A percentile compares a stretch with the other conserved stretches of the same genome.
Conservation (phyloP, 1,140 invertebrate species). For the Lineus longissimus region DNA sequence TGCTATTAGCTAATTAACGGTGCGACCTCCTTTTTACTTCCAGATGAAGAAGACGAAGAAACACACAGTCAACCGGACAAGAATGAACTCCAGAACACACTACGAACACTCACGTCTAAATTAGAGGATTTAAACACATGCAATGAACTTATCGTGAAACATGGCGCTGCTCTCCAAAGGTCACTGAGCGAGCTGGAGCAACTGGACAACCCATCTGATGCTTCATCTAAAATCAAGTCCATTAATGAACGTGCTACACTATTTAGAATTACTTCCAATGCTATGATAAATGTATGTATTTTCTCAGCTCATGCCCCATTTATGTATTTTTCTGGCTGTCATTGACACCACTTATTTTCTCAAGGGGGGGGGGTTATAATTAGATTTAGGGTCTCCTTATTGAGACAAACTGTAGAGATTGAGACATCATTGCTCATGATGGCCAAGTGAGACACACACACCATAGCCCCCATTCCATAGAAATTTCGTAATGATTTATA, state of each 20-base stretch:
- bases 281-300: conserved; percentile 88
- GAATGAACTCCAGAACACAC: conserved; percentile 59
- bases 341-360: neutral
- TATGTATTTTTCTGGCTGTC: neutral
- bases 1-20: too few species aligned
- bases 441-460: too few species aligned
- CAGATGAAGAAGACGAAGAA: conserved; percentile 58
- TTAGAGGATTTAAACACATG: conserved; percentile 87
- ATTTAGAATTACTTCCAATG: conserved; percentile 89
- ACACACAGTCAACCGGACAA: conserved; percentile 54
- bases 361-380: neutral
- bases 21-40: conserved; percentile 30
- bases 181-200: conserved; percentile 78
- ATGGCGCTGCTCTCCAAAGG: conserved; percentile 77
- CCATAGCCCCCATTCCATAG: too few species aligned
- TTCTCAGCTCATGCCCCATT: too few species aligned
- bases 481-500: too few species aligned
- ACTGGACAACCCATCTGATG: conserved; percentile 61
- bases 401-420: too few species aligned
- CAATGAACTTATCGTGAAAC: conserved; percentile 83
- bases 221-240: conserved; percentile 66
- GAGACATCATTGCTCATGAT: too few species aligned
- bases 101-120: conserved; percentile 63
- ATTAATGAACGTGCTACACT: conserved; percentile 86
- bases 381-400: too few species aligned